Base-by-base conservation (phyloP, 2,888 invertebrate species). In the Chrysolina oricalcia region DNA sequence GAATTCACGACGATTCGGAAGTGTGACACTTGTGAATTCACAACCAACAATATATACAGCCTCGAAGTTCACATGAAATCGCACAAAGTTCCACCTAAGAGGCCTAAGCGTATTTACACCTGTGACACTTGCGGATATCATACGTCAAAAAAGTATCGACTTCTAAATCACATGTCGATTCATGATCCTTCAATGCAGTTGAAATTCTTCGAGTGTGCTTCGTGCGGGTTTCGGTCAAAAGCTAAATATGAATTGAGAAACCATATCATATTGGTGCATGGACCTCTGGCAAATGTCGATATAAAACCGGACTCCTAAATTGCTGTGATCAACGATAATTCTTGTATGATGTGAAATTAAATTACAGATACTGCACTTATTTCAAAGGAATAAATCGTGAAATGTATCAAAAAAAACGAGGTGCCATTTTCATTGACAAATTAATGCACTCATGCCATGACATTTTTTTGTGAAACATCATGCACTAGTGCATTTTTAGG, bases 1-100 rank as follows among this genome's bases (percentile, higher is more conserved):
- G 21, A 66, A 21, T 17, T 21, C 2, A 5, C 43, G 17, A 27
- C 65, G 0, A 48, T 66, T 6, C 66, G 41, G n/a, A 66, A 66
- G n/a, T 66, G 66, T 9, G 46, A 66, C n/a, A n/a, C 23, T 23
- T 66, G 66, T 21, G 46, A 66, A 21, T 66, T 48, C 11, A n/a
- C n/a, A n/a, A n/a, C n/a, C n/a, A n/a, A n/a, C n/a, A n/a, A n/a
- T n/a, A n/a, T n/a, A n/a, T n/a, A 15, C 40, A 66, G 66, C 48
- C n/a, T 66, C 1, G 66, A 46, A 21, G 23, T 23, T 8, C 66
- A 66, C 23, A 46, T 41, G 66, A 66, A 66, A 46, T 35, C 23
- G 2, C 66, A 66, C n/a, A 66, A 23, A 35, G 8, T 15, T 10
- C 48, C 48, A 15, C 15, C 48, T 15, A 2, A 6, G 10, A 56